phyloP scores from a whole-genome alignment of 2,888 invertebrate species.

The Nymphalis c-album region DNA sequence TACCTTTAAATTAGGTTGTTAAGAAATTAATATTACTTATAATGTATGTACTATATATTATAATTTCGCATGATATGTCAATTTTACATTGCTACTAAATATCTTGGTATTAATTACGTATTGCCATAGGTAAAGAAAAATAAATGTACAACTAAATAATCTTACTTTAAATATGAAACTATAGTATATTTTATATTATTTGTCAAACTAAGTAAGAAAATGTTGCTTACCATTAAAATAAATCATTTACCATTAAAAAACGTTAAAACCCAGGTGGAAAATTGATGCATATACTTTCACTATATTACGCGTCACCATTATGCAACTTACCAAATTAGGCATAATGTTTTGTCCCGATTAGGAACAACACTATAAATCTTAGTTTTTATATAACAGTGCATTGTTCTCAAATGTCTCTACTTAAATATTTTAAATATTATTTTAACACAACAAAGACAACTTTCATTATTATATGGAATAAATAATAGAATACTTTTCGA shows the following conservation, averaged over 20 bases:
- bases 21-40: too few relatives aligned
- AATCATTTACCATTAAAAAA: not conserved
- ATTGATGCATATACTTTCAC: constrained; percentile 24
- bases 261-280: constrained; percentile 11
- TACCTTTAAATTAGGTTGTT: too few relatives aligned
- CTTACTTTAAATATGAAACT: not conserved
- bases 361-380: constrained; percentile 13
- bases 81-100: too few relatives aligned
- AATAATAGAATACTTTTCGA: too few relatives aligned
- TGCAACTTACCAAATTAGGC: constrained; percentile 16
- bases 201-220: too few relatives aligned
- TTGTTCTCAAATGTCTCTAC: constrained; percentile 2
- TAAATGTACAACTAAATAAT: not conserved
- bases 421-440: not conserved
- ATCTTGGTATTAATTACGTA: too few relatives aligned
- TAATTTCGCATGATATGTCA: too few relatives aligned
- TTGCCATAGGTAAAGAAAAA: too few relatives aligned
- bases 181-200: not conserved
- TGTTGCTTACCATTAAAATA: too few relatives aligned
- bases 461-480: not conserved
- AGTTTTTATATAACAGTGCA: constrained; percentile 6
- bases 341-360: constrained; percentile 3
- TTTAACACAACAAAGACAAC: not conserved
- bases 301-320: constrained; percentile 14
- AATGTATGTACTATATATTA: too few relatives aligned